Conservation (phyloP, 2,888 invertebrate genomes). For the Stenodera caucasica region DNA sequence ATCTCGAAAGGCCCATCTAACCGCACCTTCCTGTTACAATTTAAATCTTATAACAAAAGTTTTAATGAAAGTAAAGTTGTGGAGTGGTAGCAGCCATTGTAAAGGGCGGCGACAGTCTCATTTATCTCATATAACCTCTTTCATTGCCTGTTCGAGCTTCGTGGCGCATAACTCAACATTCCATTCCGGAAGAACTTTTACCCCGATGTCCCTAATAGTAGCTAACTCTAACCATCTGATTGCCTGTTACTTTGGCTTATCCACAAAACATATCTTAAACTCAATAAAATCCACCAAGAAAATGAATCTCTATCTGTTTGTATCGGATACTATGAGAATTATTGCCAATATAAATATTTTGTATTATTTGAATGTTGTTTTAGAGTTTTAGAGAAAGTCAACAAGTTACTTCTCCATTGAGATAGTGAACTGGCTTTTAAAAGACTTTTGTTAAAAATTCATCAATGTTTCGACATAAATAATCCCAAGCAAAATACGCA, state of each 20-base stretch:
- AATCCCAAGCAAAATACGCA: conserved; percentile 7
- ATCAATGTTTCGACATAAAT: too few relatives aligned
- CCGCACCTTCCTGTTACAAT: conserved; percentile 41
- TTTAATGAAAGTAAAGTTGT: conserved; percentile 48
- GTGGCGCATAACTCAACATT: conserved; percentile 46
- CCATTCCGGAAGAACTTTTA: conserved; percentile 42
- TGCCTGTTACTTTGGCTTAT: conserved; percentile 34
- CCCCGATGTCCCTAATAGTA: conserved; percentile 35
- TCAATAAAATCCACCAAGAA: too few relatives aligned
- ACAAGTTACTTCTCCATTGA: too few relatives aligned
- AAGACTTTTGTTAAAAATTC: too few relatives aligned
- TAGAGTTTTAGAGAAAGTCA: too few relatives aligned
- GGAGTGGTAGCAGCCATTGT: conserved; percentile 41
- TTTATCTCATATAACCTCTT: conserved; percentile 49
- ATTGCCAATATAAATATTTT: too few relatives aligned
- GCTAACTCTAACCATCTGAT: conserved; percentile 34
- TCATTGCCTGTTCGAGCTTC: conserved; percentile 48
- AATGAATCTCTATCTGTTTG: too few relatives aligned
- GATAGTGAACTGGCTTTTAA: too few relatives aligned
- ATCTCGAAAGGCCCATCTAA: conserved; percentile 24
- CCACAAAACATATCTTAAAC: not conserved
- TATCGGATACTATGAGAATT: too few relatives aligned
- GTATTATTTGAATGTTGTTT: too few relatives aligned
- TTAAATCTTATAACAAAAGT: conserved; percentile 47
- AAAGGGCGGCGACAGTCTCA: conserved; percentile 41